Percentiles rank a stretch among this genome's conserved stretches.
Evolutionary conservation across 2,113 vertebrate genomes (phyloP).

Genomic region (Melanerpes aurifrons): DNA sequence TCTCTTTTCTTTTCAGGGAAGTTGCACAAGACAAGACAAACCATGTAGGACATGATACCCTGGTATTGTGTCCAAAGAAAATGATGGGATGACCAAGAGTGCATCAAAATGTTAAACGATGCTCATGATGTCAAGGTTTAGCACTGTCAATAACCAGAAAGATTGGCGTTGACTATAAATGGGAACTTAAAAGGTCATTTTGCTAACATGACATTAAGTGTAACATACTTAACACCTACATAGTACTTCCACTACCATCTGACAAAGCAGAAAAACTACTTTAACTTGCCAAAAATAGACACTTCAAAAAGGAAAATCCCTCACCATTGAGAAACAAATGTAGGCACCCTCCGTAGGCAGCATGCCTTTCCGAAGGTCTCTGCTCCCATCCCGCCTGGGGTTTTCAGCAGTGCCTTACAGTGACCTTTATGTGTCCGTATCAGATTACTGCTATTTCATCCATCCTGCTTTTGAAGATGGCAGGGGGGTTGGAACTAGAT

Average conservation of each 20-base stretch:
- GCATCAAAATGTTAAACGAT: neutral
- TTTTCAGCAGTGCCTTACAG: neutral
- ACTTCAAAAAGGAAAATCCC: neutral
- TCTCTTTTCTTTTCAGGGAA: slow-evolving; percentile 54
- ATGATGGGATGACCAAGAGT: neutral
- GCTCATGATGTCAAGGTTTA: neutral
- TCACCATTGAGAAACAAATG: neutral
- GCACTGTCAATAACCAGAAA: neutral
- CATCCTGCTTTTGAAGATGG: slow-evolving; percentile 18
- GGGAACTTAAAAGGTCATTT: slow-evolving; percentile 33
- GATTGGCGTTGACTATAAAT: neutral
- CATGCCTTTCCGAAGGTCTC: neutral
- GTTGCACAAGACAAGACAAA: slow-evolving; percentile 44
- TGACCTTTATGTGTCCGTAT: slow-evolving; percentile 52
- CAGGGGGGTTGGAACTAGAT: too few species aligned
- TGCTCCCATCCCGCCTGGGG: neutral
- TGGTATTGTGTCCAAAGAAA: slow-evolving; percentile 21
- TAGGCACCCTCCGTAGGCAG: neutral
- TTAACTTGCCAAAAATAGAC: neutral
- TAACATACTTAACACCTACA: neutral
- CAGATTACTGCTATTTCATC: slow-evolving; percentile 40
- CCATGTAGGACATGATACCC: slow-evolving; percentile 35
- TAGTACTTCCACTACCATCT: neutral
- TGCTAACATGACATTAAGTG: neutral
- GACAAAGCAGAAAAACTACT: neutral